Base-by-base conservation (phyloP, 2,113 vertebrate genomes). In the Prunella fulvescens region DNA sequence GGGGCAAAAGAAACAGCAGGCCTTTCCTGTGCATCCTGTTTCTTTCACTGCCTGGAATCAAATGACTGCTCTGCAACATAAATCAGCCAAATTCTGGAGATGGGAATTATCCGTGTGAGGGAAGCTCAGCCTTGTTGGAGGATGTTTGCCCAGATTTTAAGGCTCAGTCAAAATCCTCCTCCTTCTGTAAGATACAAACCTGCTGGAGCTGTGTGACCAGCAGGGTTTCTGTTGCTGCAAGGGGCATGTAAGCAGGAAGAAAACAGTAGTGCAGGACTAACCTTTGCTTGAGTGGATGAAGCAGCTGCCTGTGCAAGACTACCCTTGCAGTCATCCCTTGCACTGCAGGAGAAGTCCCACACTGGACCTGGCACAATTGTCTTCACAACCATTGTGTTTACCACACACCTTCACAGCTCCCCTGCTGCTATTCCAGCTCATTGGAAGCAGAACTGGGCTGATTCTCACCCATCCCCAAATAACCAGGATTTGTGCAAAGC, bases 331-430 rank as follows among this genome's bases (percentile, higher is more conserved):
- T 20, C 3, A 1, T 44, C 25, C 25, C 25, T 57, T 58, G 47
- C 20, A 5, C 53, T 47, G 51, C 11, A 3, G 29, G 29, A 88
- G 24, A 24, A 40, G 31, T 62, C 28, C n/a, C 19, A 17, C 42
- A 9, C 14, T 3, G 10, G 33, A 23, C 33, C 37, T 2, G 6
- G 15, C 4, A 6, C 3, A 35, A 12, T 37, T 54, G 26, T 64
- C 16, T 4, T 77, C n/a, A 15, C 0, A 1, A 9, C 23, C 4
- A 0, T 22, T 4, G 1, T 57, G 25, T 86, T 86, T 79, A 37
- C 40, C 53, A 31, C 74, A 35, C 50, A 15, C 54, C 81, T 85
- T 76, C 50, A 7, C 6, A n/a, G 51, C 56, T 56, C 10, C 33
- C 26, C 20, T 62, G n/a, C 83, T 92, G 80, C 48, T 65, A 3